Base-by-base conservation (phyloP, 2,113 vertebrate species). In the Leiothrix lutea region DNA sequence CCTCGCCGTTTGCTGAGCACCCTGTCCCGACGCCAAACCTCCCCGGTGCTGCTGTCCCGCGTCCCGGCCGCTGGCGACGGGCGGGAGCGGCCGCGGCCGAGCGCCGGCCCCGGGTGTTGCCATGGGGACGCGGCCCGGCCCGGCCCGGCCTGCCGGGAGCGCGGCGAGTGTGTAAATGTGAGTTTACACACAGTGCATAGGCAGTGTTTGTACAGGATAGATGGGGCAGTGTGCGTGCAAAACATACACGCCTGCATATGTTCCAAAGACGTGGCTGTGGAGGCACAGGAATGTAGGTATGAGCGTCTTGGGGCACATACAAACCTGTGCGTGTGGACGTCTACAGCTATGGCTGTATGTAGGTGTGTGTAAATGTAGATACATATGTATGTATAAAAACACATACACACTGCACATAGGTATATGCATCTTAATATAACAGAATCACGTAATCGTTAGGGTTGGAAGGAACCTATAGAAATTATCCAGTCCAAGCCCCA, bases 201-300 rank as follows among this genome's bases (percentile, higher is more conserved):
- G 29, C 3, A 0, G 1, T 2, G 28, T 20, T 23, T 5, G 6
- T 7, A 2, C 12, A 2, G 47, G 15, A 17, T 2, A 7, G 2
- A 6, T 1, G 5, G 6, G 19, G 3, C 31, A 3, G 9, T 2
- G 29, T 11, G 10, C 8, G 0, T 8, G 60, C 64, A 20, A 28
- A 72, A 17, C 19, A 2, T 5, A 13, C 4, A 1, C 12, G 18
- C 9, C 48, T 22, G 16, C 2, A 1, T 3, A 0, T 16, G 8
- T 8, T 6, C 17, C 20, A 17, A 21, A 28, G 6, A 2, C 3
- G 2, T 2, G 28, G 9, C 25, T 18, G 5, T 1, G 18, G 66
- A 44, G 17, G 26, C 33, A 6, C 4, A 3, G 29, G 12, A 19
- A 18, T 19, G 33, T 3, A 12, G 3, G 25, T 17, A 4, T 4